phyloP scores from a whole-genome alignment of 2,113 vertebrate species.

The Cyanoderma ruficeps region DNA sequence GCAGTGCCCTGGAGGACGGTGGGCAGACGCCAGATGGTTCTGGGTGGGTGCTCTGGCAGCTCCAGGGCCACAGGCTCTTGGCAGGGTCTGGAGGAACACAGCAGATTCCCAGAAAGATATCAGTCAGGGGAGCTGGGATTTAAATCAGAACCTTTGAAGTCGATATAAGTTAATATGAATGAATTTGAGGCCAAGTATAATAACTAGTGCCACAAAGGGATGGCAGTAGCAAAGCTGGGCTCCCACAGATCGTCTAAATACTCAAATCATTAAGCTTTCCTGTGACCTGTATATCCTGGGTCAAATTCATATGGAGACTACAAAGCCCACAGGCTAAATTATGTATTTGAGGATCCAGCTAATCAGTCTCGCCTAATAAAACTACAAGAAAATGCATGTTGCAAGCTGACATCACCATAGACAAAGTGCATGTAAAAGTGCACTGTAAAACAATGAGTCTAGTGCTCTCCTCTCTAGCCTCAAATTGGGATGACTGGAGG shows the following conservation, averaged over 20 bases:
- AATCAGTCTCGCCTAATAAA: slow-evolving; percentile 46
- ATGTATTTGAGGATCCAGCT: slow-evolving; percentile 14
- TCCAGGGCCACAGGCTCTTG: background rate
- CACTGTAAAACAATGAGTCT: background rate
- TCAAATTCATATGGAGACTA: slow-evolving; percentile 22
- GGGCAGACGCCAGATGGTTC: slow-evolving; percentile 52
- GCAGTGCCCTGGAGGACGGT: background rate
- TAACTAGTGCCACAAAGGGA: background rate
- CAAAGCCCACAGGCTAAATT: slow-evolving; percentile 30
- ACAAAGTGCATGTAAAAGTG: background rate
- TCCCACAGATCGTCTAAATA: background rate
- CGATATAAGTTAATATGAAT: background rate
- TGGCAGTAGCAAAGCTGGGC: background rate
- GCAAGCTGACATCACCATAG: background rate
- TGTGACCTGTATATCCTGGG: slow-evolving; percentile 28
- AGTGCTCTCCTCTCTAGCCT: background rate
- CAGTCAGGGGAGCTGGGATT: background rate
- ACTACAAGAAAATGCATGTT: slow-evolving; percentile 13
- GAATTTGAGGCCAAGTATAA: background rate
- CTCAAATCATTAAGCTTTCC: slow-evolving; percentile 5
- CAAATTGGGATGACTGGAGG: slow-evolving; percentile 1
- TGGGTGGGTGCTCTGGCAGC: background rate
- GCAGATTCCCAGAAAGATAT: background rate
- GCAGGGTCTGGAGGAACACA: background rate
- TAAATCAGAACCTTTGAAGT: background rate